phyloP scores from a whole-genome alignment of 1,140 invertebrate species.

The Lordiphosa mommai region DNA sequence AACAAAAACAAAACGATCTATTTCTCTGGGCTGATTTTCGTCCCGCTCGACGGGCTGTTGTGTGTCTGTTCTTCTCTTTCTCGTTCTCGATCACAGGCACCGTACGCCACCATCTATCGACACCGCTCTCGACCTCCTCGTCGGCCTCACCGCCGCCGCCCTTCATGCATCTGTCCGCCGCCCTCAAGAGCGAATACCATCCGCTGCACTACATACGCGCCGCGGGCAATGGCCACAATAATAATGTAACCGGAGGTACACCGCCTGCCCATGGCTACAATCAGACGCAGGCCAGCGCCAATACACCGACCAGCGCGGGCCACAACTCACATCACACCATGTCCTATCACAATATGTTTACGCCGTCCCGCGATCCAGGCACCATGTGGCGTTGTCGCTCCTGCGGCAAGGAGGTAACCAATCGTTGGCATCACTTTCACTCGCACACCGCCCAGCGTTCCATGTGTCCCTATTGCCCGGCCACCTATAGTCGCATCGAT shows the following conservation, averaged over 20 bases:
- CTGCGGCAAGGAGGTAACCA: conserved; percentile 91
- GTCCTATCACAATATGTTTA: conserved; percentile 91
- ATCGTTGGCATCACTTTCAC: conserved; percentile 92
- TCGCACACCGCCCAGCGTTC: conserved; percentile 89
- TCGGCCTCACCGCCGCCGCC: conserved; percentile 70
- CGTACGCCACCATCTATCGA: conserved; percentile 75
- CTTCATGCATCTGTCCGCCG: conserved; percentile 70
- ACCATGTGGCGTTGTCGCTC: conserved; percentile 88
- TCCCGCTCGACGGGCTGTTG: conserved; percentile 78
- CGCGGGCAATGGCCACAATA: conserved; percentile 54
- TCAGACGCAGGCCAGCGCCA: conserved; percentile 22
- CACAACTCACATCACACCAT: conserved; percentile 81
- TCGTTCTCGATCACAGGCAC: conserved; percentile 70
- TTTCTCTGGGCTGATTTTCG: conserved; percentile 80
- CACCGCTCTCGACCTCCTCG: conserved; percentile 69
- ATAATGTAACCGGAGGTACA: conserved; percentile 34
- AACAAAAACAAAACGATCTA: conserved; percentile 53
- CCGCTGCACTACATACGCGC: conserved; percentile 65
- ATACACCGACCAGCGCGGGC: conserved; percentile 29
- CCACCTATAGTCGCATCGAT: conserved; percentile 92
- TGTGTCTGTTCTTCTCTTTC: conserved; percentile 79
- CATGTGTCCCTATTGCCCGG: conserved; percentile 90
- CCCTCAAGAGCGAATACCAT: conserved; percentile 71
- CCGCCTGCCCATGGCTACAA: conserved; percentile 56
- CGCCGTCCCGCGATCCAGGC: conserved; percentile 84